Conservation (phyloP, 2,888 invertebrate genomes). For the Tetanocera ferruginea region DNA sequence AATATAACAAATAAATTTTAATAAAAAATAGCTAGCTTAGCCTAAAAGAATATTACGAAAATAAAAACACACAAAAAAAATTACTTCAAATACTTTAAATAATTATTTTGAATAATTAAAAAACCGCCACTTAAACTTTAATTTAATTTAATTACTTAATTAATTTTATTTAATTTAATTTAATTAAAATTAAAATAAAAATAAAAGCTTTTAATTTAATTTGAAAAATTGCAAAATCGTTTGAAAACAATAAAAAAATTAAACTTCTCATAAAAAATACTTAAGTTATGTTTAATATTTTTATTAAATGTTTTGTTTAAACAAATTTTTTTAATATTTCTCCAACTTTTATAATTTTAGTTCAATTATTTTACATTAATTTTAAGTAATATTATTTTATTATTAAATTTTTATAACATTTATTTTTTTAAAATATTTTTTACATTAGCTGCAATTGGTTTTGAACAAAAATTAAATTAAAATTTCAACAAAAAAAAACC, state of each 20-base stretch:
- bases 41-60: background rate
- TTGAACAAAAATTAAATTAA: background rate
- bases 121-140: slow-evolving; percentile 2
- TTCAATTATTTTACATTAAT: background rate
- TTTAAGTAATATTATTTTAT: background rate
- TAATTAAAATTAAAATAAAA: slow-evolving; percentile 12
- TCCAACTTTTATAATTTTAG: background rate
- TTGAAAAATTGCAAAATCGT: background rate
- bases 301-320: background rate
- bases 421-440: background rate
- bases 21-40: background rate
- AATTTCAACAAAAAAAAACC: slow-evolving; percentile 8
- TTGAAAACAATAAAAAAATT: background rate
- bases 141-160: slow-evolving; percentile 8
- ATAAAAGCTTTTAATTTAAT: slow-evolving; percentile 10
- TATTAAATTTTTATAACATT: background rate
- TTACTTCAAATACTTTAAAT: slow-evolving; percentile 2
- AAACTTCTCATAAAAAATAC: background rate
- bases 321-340: background rate
- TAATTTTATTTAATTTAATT: background rate
- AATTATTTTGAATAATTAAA: slow-evolving; percentile 29
- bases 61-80: slow-evolving; percentile 8
- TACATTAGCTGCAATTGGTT: background rate
- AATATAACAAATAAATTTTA: slow-evolving; percentile 7
- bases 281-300: too few relatives aligned